phyloP scores from a whole-genome alignment of 1,140 invertebrate genomes.

The Ganaspis sp. region DNA sequence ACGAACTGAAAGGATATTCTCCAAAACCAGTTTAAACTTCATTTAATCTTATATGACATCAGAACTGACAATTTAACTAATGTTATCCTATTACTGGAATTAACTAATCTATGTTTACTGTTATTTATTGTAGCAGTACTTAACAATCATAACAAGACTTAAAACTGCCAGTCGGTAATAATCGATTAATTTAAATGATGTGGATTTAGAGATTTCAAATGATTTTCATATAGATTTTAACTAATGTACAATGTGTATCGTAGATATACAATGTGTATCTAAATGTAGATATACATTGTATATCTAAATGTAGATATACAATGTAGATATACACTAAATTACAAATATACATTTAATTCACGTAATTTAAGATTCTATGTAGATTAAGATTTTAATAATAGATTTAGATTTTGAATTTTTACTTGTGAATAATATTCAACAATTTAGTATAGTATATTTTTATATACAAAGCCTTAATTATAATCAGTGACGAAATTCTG shows the following conservation, averaged over 20 bases:
- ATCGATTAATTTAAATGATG: background rate
- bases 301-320: too few species aligned
- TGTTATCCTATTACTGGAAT: background rate
- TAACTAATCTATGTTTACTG: background rate
- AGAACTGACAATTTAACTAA: background rate
- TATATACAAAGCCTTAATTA: background rate
- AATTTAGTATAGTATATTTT: background rate
- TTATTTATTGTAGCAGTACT: constrained; percentile 30
- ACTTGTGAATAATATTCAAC: background rate
- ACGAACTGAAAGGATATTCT: constrained; percentile 79
- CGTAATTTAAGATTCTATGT: background rate
- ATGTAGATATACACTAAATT: too few species aligned
- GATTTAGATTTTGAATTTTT: background rate
- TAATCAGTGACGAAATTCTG: background rate
- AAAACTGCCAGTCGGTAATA: background rate
- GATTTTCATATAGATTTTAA: too few species aligned
- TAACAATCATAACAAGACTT: background rate
- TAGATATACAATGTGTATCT: too few species aligned
- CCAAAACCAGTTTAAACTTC: constrained; percentile 66
- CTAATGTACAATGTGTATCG: too few species aligned
- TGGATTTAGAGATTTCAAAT: too few species aligned
- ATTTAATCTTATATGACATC: background rate
- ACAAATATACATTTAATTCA: too few species aligned
- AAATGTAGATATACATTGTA: too few species aligned
- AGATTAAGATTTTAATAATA: background rate